A percentile compares a stretch with the other conserved stretches of the same genome.
phyloP scores from a whole-genome alignment of 1,140 invertebrate genomes.

The Magallana angulata region DNA sequence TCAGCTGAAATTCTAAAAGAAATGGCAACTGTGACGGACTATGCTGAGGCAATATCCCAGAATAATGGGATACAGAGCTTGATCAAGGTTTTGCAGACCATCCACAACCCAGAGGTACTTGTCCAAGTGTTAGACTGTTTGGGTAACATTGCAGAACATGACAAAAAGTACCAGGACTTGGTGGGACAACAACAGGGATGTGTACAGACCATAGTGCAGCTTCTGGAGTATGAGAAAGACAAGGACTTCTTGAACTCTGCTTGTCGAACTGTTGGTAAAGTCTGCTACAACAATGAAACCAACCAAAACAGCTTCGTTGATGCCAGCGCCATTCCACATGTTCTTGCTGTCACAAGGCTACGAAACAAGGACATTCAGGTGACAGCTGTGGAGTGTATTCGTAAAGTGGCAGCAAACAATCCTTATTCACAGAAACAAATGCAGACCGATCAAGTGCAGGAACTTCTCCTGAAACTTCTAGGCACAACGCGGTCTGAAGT shows the following conservation, averaged over 20 bases:
- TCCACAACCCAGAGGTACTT: slow-evolving; percentile 71
- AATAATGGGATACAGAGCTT: slow-evolving; percentile 72
- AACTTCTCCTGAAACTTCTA: slow-evolving; percentile 73
- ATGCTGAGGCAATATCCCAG: slow-evolving; percentile 65
- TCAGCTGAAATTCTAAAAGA: slow-evolving; percentile 68
- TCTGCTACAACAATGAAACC: slow-evolving; percentile 63
- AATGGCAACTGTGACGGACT: slow-evolving; percentile 66
- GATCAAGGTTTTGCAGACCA: slow-evolving; percentile 71
- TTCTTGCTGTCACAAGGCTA: slow-evolving; percentile 65
- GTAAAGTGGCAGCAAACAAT: slow-evolving; percentile 74
- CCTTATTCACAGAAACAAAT: slow-evolving; percentile 72
- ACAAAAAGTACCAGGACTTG: slow-evolving; percentile 61
- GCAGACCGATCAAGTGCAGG: slow-evolving; percentile 68
- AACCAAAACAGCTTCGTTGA: slow-evolving; percentile 76
- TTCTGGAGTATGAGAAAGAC: slow-evolving; percentile 69
- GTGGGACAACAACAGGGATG: slow-evolving; percentile 66
- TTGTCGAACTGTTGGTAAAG: slow-evolving; percentile 67
- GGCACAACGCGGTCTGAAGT: slow-evolving; percentile 68
- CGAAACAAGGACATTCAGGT: slow-evolving; percentile 73
- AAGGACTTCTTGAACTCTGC: slow-evolving; percentile 70
- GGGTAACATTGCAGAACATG: slow-evolving; percentile 69
- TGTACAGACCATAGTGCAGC: slow-evolving; percentile 65
- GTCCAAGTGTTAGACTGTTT: slow-evolving; percentile 71
- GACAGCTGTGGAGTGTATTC: slow-evolving; percentile 75
- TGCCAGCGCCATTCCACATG: slow-evolving; percentile 67